Percentiles rank a stretch among this genome's conserved stretches.
Evolutionary conservation across 2,113 vertebrate genomes (phyloP).

Genomic region (Anoplopoma fimbria): DNA sequence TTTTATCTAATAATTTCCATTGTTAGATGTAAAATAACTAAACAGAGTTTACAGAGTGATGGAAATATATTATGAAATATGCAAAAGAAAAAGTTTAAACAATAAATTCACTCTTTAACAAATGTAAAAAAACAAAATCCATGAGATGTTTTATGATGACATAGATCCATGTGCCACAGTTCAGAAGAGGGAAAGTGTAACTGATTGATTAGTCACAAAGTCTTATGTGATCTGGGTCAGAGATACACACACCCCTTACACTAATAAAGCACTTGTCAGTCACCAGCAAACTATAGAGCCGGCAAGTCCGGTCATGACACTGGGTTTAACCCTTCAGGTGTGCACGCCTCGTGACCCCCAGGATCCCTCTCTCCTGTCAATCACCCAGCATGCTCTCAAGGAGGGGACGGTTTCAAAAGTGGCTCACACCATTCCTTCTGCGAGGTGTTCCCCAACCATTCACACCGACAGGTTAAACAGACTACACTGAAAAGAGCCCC

Average conservation of each 20-base stretch:
- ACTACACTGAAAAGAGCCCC: slow-evolving; percentile 11
- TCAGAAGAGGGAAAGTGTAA: slow-evolving; percentile 25
- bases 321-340: slow-evolving; percentile 41
- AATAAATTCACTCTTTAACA: not conserved
- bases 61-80: not conserved
- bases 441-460: slow-evolving; percentile 31
- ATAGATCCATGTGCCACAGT: not conserved
- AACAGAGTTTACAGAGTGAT: not conserved
- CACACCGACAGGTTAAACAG: slow-evolving; percentile 43
- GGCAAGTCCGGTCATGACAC: slow-evolving; percentile 64
- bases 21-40: slow-evolving; percentile 1
- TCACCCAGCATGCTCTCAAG: slow-evolving; percentile 47
- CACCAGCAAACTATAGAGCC: slow-evolving; percentile 52
- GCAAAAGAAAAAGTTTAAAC: not conserved
- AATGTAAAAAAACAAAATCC: slow-evolving; percentile 2
- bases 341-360: slow-evolving; percentile 43
- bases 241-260: slow-evolving; percentile 38
- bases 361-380: slow-evolving; percentile 69
- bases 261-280: slow-evolving; percentile 66
- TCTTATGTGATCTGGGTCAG: slow-evolving; percentile 23
- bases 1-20: not conserved
- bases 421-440: slow-evolving; percentile 28
- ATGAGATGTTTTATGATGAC: not conserved
- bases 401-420: slow-evolving; percentile 44
- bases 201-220: slow-evolving; percentile 17